Percentiles rank a stretch among this genome's conserved stretches.
Evolutionary conservation across 2,888 invertebrate genomes (phyloP).

Genomic region (Eupithecia tripunctaria): DNA sequence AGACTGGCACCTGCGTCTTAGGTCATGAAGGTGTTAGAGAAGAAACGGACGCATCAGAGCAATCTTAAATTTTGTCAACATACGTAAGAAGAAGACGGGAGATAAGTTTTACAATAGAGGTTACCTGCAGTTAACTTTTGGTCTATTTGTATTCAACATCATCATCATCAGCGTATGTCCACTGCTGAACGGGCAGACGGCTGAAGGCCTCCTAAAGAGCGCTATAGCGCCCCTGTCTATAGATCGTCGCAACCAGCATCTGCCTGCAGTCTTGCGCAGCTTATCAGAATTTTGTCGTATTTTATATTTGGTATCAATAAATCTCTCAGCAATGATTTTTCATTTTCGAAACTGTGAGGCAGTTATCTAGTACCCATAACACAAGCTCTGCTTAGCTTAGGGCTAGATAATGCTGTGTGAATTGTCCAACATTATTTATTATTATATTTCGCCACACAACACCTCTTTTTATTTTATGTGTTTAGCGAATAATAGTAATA

Average conservation of each 20-base stretch:
- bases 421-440: no score
- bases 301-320: not conserved
- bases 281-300: not conserved
- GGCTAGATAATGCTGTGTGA: no score
- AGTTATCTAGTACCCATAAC: no score
- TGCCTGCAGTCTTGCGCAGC: no score
- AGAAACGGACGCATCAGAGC: no score
- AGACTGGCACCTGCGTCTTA: no score
- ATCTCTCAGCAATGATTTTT: not conserved
- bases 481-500: constrained; percentile 51
- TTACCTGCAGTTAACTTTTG: not conserved
- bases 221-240: not conserved
- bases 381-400: no score
- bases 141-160: not conserved
- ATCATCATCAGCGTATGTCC: not conserved
- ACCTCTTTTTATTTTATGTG: constrained; percentile 1
- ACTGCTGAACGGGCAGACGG: no score
- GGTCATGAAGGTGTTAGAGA: no score
- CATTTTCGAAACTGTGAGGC: not conserved
- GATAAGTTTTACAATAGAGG: not conserved
- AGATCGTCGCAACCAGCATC: no score
- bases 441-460: not conserved
- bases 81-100: not conserved
- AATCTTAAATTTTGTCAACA: not conserved
- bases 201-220: not conserved